Evolutionary conservation across 1,140 invertebrate species (phyloP).

Genomic region (Gyrodactylus salaris): DNA sequence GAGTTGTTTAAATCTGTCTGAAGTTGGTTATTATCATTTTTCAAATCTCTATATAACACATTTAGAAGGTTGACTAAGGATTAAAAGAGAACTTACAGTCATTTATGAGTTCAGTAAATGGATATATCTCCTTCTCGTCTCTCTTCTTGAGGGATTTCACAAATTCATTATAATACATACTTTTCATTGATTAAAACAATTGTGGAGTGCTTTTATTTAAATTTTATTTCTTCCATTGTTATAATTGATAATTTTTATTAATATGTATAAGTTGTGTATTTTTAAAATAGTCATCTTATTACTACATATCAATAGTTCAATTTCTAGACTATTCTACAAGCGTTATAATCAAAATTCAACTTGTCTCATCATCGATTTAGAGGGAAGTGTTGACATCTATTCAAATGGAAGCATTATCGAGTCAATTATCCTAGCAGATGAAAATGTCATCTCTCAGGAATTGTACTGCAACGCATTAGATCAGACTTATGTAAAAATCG

Average conservation of each 20-base stretch:
- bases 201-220: neutral
- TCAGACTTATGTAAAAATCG: neutral
- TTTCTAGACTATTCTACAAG: neutral
- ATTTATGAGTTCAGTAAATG: neutral
- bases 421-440: neutral
- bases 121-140: neutral
- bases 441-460: neutral
- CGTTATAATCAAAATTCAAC: neutral
- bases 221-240: neutral
- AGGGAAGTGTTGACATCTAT: neutral
- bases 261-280: neutral
- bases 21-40: neutral
- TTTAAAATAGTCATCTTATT: neutral
- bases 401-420: neutral
- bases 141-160: neutral
- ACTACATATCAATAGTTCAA: too few species aligned
- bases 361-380: neutral
- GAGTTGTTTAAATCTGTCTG: neutral
- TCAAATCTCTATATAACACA: neutral
- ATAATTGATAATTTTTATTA: neutral
- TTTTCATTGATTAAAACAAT: neutral
- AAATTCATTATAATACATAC: neutral
- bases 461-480: neutral
- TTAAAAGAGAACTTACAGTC: neutral
- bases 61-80: neutral